Evolutionary conservation across 2,888 invertebrate species (phyloP).

Genomic region (Allygus modestus): DNA sequence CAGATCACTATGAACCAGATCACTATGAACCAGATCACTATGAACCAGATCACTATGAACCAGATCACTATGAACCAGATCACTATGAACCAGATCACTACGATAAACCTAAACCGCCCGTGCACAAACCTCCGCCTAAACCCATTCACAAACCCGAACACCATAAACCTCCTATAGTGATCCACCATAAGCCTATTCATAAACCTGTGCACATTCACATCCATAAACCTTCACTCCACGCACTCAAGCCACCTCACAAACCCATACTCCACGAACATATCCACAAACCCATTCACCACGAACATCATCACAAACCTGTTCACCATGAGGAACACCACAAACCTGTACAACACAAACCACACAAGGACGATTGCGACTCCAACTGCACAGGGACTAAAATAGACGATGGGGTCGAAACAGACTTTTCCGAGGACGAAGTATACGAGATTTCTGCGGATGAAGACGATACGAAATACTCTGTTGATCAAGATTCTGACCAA

Average conservation of each 20-base stretch:
- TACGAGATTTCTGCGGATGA: neutral
- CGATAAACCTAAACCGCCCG: neutral
- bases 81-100: too few species aligned
- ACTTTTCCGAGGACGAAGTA: neutral
- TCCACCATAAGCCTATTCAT: conserved; percentile 11
- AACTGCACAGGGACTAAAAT: neutral
- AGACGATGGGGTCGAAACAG: neutral
- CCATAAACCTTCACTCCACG: neutral
- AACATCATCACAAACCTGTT: too few species aligned
- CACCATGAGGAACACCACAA: neutral
- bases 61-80: too few species aligned
- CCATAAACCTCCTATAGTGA: conserved; percentile 7
- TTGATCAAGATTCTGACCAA: neutral
- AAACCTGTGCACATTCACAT: conserved; percentile 23
- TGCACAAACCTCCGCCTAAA: neutral
- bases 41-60: too few species aligned
- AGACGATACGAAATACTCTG: neutral
- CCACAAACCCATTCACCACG: neutral
- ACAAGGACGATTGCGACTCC: neutral
- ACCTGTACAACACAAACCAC: neutral
- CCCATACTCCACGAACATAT: neutral
- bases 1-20: too few species aligned
- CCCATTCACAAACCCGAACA: conserved; percentile 10
- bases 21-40: too few species aligned
- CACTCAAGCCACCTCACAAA: neutral